Base-by-base conservation (phyloP, 2,888 invertebrate genomes). In the Polyommatus icarus region DNA sequence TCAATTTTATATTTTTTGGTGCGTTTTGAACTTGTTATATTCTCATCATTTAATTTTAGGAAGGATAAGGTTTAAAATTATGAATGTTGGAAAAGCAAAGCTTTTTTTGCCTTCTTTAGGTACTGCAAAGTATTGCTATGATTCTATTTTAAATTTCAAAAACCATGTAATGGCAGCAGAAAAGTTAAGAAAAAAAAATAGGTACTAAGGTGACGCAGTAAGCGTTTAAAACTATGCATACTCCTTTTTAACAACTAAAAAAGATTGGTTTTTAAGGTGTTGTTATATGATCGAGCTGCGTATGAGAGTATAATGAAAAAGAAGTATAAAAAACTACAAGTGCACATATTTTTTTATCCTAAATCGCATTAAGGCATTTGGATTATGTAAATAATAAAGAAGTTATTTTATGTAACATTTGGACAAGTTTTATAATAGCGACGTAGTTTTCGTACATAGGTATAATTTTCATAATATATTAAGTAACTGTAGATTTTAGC, bases 341-440 rank as follows among this genome's bases (percentile, higher is more conserved):
- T 50, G 75, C 75, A 75, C 75, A 75, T 75, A 75, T 75, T 75
- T 75, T 73, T 75, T 75, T 75, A 75, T 75, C 29, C 54, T 50
- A 54, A 75, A 75, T 54, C 20, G 29, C 75, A 54, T 75, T 50
- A 75, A 75, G 54, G 50, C 54, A 29, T 75, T 75, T 75, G 75
- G 75, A 50, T 15, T 73, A 24, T 75, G 75, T 75, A 75, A 75
- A 75, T 75, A 75, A 75, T 72, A 40, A 40, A 29, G 29, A 50
- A 73, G 10, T 40, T 73, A 40, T 73, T 72, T 36, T n/a, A 72
- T 72, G 36, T 72, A 72, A 72, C 40, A 72, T 75, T 75, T 50
- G 75, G 50, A 46, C 20, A 73, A 73, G 50, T 73, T 73, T 73
- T 67, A 67, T 67, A 67, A 18, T 32, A 67, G 67, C 67, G 67